These are phyloP conservation scores for Andrena marginata DNA, from an alignment of 2,888 invertebrate genomes.

Conservation along the genomic window DNA sequence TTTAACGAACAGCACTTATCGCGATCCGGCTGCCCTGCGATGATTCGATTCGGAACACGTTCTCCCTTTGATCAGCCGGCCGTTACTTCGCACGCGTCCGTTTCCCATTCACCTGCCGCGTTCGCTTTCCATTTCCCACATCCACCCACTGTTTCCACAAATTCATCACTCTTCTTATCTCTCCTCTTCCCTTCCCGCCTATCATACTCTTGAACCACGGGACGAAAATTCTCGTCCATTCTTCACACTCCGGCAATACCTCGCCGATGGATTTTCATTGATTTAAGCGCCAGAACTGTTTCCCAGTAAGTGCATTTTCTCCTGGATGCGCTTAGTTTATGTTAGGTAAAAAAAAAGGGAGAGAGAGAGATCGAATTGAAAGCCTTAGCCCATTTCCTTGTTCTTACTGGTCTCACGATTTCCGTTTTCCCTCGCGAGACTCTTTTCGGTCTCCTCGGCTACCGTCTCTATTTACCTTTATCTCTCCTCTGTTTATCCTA, in stretches of 20 bases:
- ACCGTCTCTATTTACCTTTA: slow-evolving; percentile 19
- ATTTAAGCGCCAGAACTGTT: too few species aligned
- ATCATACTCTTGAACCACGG: background rate
- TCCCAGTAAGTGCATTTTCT: background rate
- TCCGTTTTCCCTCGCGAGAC: slow-evolving; percentile 1
- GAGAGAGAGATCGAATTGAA: slow-evolving; percentile 6
- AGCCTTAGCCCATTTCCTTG: slow-evolving; percentile 5
- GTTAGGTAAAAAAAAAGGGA: slow-evolving; percentile 5
- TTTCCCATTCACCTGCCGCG: background rate
- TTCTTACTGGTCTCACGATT: slow-evolving; percentile 16
- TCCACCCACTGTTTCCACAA: background rate
- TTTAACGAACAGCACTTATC: slow-evolving; percentile 67
- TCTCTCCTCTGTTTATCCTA: slow-evolving; percentile 23
- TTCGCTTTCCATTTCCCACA: background rate
- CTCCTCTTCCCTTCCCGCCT: background rate
- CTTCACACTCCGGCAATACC: background rate
- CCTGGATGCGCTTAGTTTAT: background rate
- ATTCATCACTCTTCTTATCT: too few species aligned
- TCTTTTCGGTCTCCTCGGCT: slow-evolving; percentile 2
- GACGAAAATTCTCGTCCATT: background rate
- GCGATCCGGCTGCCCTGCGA: slow-evolving; percentile 23
- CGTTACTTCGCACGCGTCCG: slow-evolving; percentile 20
- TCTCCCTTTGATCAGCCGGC: slow-evolving; percentile 31
- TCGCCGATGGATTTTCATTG: background rate
- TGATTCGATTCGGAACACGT: slow-evolving; percentile 27